Evolutionary conservation across 2,888 invertebrate species (phyloP).

Genomic region (Dynastes grantii): DNA sequence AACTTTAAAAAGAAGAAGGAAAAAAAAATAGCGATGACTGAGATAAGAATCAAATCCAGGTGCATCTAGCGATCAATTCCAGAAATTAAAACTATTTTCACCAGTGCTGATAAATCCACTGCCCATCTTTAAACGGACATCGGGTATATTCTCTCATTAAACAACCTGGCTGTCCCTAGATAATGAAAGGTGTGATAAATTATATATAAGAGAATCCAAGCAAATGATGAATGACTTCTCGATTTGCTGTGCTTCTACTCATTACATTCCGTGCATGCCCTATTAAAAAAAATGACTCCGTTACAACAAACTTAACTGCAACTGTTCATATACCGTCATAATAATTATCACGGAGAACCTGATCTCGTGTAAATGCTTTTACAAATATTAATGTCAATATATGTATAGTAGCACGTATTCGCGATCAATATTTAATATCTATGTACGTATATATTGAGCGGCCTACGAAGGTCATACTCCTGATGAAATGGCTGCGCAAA

Average conservation of each 20-base stretch:
- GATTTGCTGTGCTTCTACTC: background rate
- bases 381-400: constrained; percentile 16
- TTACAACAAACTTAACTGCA: background rate
- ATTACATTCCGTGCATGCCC: background rate
- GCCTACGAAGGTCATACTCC: constrained; percentile 3
- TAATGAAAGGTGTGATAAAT: too few relatives aligned
- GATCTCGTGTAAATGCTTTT: constrained; percentile 6
- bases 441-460: background rate
- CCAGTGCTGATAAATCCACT: too few relatives aligned
- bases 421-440: constrained; percentile 21
- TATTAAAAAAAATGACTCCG: background rate
- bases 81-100: too few relatives aligned
- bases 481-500: constrained; percentile 7
- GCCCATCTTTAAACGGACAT: too few relatives aligned
- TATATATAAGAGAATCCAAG: too few relatives aligned
- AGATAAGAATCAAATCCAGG: too few relatives aligned
- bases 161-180: too few relatives aligned
- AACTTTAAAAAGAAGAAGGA: too few relatives aligned
- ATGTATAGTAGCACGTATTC: constrained; percentile 3
- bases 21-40: too few relatives aligned
- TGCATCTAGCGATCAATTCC: too few relatives aligned
- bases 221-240: too few relatives aligned
- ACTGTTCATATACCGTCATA: background rate
- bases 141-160: too few relatives aligned
- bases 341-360: background rate